phyloP scores from a whole-genome alignment of 2,888 invertebrate genomes.

The Zele albiditarsus region DNA sequence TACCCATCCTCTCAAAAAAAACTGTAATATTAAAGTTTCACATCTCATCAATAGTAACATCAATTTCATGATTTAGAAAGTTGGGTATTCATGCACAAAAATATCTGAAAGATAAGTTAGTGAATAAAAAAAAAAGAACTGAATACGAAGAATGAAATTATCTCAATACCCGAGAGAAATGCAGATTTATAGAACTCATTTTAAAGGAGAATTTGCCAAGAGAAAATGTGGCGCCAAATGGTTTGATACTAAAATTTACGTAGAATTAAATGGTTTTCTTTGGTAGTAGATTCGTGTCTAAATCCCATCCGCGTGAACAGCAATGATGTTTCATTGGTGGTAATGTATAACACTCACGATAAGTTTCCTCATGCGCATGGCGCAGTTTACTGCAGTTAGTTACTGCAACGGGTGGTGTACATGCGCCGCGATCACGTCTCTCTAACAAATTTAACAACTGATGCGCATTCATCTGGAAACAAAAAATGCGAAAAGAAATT shows the following conservation, averaged over 20 bases:
- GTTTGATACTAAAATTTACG: neutral
- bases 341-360: slow-evolving; percentile 1
- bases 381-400: slow-evolving; percentile 44
- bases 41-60: neutral
- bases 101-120: neutral
- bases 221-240: neutral
- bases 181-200: neutral
- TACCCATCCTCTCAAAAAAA: neutral
- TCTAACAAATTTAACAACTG: neutral
- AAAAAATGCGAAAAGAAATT: neutral
- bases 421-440: slow-evolving; percentile 42
- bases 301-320: neutral
- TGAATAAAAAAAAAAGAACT: neutral
- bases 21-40: neutral
- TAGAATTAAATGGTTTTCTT: slow-evolving; percentile 16
- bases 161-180: neutral
- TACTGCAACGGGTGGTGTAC: slow-evolving; percentile 44
- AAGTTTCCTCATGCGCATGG: slow-evolving; percentile 32
- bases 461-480: neutral
- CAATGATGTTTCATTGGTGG: slow-evolving; percentile 4
- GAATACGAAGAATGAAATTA: neutral
- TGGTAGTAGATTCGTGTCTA: neutral
- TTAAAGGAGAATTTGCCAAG: neutral
- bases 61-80: neutral
- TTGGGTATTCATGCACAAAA: neutral